Percentiles rank a stretch among this genome's conserved stretches.
phyloP scores from a whole-genome alignment of 2,797 vertebrate species.

The Hippocampus kuda region DNA sequence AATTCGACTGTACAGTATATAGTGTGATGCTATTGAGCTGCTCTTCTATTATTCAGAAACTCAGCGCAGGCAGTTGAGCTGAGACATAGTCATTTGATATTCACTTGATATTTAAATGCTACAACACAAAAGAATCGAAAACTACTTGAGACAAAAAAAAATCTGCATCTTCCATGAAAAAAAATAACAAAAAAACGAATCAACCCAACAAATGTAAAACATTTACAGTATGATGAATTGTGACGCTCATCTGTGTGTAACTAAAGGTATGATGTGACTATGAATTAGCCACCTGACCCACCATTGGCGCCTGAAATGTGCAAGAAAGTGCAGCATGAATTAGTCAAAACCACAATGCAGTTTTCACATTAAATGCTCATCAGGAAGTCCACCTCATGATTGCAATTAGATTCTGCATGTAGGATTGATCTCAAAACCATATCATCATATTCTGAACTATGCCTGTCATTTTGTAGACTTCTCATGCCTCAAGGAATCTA shows the following conservation, averaged over 20 bases:
- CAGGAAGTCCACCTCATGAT: conserved; percentile 32
- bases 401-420: conserved; percentile 19
- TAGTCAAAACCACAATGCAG: conserved; percentile 43
- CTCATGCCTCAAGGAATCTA: conserved; percentile 35
- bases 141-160: not conserved
- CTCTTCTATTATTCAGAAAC: not conserved
- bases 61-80: not conserved
- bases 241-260: conserved; percentile 15
- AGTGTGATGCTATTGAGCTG: not conserved
- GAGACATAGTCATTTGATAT: not conserved
- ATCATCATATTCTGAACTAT: not conserved
- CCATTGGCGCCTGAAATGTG: conserved; percentile 52
- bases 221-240: conserved; percentile 15
- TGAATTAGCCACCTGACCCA: conserved; percentile 44
- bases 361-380: conserved; percentile 44
- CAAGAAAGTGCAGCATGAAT: conserved; percentile 52
- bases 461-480: not conserved
- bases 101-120: not conserved
- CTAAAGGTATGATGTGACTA: conserved; percentile 34
- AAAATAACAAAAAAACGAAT: not conserved
- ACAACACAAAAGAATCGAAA: not conserved
- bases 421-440: conserved; percentile 27
- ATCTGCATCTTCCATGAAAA: not conserved
- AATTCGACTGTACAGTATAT: not conserved
- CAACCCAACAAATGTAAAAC: not conserved